Evolutionary conservation across 2,888 invertebrate genomes (phyloP).

Genomic region (Eilema sororculum): DNA sequence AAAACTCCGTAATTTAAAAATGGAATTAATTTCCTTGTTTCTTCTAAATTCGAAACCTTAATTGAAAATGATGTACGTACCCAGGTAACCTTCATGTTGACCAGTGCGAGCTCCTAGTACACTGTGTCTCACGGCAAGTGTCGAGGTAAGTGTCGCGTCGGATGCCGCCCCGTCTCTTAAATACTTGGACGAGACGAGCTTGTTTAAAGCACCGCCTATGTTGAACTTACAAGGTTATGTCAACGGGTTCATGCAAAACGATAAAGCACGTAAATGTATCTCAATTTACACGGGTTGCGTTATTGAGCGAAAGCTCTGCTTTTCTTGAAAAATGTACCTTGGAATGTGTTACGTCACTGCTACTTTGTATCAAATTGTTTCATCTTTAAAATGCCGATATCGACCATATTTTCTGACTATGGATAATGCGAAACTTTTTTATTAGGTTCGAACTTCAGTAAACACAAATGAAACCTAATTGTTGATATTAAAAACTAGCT

Average conservation of each 20-base stretch:
- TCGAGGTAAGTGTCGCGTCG: constrained; percentile 70
- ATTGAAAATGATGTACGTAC: constrained; percentile 64
- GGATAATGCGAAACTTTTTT: neutral
- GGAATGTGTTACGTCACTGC: neutral
- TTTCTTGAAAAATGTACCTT: neutral
- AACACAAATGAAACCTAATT: neutral
- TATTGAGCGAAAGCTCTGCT: constrained; percentile 20
- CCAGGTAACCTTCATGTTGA: constrained; percentile 70
- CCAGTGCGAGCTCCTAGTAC: constrained; percentile 43
- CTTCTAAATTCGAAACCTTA: neutral
- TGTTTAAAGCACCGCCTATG: constrained; percentile 52
- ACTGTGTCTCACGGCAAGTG: constrained; percentile 62
- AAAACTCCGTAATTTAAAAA: neutral
- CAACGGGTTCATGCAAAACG: constrained; percentile 60
- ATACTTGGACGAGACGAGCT: constrained; percentile 64
- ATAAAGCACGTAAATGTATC: constrained; percentile 41
- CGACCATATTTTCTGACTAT: neutral
- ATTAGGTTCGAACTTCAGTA: neutral
- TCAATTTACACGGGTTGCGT: constrained; percentile 22
- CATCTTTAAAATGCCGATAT: neutral
- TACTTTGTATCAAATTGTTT: neutral
- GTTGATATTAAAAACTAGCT: neutral
- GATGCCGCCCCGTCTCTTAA: constrained; percentile 66
- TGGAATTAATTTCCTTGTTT: neutral
- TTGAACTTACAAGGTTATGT: constrained; percentile 69